Evolutionary conservation across 2,888 invertebrate genomes (phyloP), one percentile per base, ranked within the genome.

Genomic region (Ophion ventricosus): DNA sequence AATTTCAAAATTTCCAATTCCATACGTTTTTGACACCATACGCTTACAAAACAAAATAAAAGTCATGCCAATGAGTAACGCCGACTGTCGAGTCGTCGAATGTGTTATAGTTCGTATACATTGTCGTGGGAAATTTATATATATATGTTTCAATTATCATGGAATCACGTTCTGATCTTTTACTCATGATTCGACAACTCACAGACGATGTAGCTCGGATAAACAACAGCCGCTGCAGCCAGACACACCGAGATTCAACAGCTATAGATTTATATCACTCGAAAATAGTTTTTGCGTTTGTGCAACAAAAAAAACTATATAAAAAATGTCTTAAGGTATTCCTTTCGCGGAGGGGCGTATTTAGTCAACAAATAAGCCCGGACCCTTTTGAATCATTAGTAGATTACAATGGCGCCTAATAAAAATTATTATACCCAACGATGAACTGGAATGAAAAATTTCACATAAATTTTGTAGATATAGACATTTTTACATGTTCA

Each of bases 1-100:
- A 72, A 23, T 8, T 63, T 11, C 54, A 69, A 49, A 64, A 67
- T 74, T 25, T 17, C 75, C 23, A 59, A 8, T 66, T 63, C 54
- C 49, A 67, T 79, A 82, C 79, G 79, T 61, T 79, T 78, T 77
- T 75, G 66, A 49, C 49, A 77, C 78, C 78, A 73, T 82, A 75
- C 59, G 67, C 67, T 78, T 78, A 75, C 75, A 78, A 82, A 78
- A 82, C 61, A 84, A 57, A 43, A 86, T 80, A 82, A 73, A 78
- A 82, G 80, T 79, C 72, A 83, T 84, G 86, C 80, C 72, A 69
- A 77, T 81, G 57, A 70, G 74, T 73, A 72, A 85, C 70, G 66
- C 74, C 14, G 67, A 70, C 70, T 49, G 23, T 29, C 35, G 75
- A 84, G 69, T 25, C 40, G 63, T 35, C 49, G 56, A 80, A 74